Conservation (phyloP, 1,140 invertebrate genomes). For the Procambarus clarkii region DNA sequence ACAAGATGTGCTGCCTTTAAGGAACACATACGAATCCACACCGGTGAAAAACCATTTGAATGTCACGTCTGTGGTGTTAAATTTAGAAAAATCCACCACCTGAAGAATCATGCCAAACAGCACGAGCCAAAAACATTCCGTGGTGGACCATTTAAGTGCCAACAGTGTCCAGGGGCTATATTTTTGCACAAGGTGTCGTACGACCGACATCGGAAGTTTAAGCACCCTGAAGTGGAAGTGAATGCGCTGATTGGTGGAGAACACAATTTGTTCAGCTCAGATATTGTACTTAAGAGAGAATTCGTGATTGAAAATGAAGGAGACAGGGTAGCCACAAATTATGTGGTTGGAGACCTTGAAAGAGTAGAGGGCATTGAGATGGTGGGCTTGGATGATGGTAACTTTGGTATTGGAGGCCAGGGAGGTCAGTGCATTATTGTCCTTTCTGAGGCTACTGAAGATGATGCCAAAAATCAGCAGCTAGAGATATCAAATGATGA, state of each 20-base stretch:
- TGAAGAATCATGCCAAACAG: conserved; percentile 44
- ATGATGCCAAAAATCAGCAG: conserved; percentile 9
- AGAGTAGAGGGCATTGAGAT: conserved; percentile 49
- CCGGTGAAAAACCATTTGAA: conserved; percentile 54
- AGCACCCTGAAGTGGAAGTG: conserved; percentile 22
- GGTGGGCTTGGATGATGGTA: conserved; percentile 41
- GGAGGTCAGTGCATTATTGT: conserved; percentile 59
- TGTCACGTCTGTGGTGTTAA: conserved; percentile 41
- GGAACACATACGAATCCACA: conserved; percentile 51
- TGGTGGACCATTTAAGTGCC: conserved; percentile 32
- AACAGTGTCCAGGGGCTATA: conserved; percentile 33
- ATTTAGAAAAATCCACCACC: conserved; percentile 53
- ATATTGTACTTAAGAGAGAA: conserved; percentile 36
- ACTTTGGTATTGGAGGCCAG: conserved; percentile 3
- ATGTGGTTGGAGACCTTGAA: conserved; percentile 18
- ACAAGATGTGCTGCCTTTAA: conserved; percentile 53
- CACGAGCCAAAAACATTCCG: conserved; percentile 31
- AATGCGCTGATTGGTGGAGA: conserved; percentile 3
- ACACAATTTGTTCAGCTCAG: not conserved
- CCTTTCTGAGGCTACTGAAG: conserved; percentile 26
- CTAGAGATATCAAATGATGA: not conserved
- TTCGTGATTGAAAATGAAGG: not conserved
- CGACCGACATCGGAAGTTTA: conserved; percentile 44
- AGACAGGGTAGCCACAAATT: not conserved
- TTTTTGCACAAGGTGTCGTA: conserved; percentile 54